Evolutionary conservation across 2,888 invertebrate genomes (phyloP).

Genomic region (Meloe dianella): DNA sequence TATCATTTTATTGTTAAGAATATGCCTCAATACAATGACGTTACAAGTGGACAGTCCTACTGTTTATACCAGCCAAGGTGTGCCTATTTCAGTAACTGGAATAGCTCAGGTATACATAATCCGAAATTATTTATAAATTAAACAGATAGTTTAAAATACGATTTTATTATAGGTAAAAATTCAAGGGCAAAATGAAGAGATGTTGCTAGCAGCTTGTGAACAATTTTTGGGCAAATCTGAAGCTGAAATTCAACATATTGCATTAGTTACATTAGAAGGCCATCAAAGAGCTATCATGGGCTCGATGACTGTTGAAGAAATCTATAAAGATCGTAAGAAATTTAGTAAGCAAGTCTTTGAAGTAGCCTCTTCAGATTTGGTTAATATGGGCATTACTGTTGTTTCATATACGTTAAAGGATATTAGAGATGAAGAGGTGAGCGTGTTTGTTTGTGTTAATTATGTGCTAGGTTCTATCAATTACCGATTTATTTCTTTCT

Average conservation of each 20-base stretch:
- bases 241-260: conserved; percentile 88
- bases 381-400: conserved; percentile 96
- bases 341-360: conserved; percentile 95
- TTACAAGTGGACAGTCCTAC: conserved; percentile 94
- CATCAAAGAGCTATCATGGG: conserved; percentile 97
- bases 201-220: conserved; percentile 90
- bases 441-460: not conserved
- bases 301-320: conserved; percentile 96
- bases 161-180: conserved; percentile 73
- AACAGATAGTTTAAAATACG: not conserved
- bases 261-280: conserved; percentile 86
- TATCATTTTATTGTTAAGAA: not conserved
- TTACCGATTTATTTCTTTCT: conserved; percentile 43
- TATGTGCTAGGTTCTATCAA: conserved; percentile 26
- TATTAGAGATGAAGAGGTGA: conserved; percentile 92
- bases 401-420: conserved; percentile 95
- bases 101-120: conserved; percentile 83
- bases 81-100: conserved; percentile 95
- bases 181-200: conserved; percentile 88
- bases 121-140: not conserved
- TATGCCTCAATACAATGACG: conserved; percentile 97
- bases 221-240: conserved; percentile 91
- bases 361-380: conserved; percentile 92
- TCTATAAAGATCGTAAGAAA: conserved; percentile 94
- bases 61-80: conserved; percentile 95